These are phyloP conservation scores for Plecturocebus donacophilus DNA, from an alignment of 2,113 vertebrate genomes.

Conservation along the genomic window DNA sequence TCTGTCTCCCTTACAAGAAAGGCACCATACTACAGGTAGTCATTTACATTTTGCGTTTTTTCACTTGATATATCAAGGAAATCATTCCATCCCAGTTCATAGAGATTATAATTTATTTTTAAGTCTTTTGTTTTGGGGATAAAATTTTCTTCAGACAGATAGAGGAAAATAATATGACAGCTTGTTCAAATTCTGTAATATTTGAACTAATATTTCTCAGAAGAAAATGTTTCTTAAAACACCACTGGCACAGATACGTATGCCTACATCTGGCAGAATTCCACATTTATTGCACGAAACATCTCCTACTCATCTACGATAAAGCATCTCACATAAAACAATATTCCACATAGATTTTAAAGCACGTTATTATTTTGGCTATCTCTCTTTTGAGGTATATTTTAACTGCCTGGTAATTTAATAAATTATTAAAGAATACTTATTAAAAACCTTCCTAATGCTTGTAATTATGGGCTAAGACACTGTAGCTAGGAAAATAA, in stretches of 20 bases:
- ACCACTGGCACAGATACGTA: background rate
- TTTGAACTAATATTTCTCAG: conserved; percentile 7
- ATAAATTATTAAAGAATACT: conserved; percentile 7
- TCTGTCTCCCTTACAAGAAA: background rate
- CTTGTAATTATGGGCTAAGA: background rate
- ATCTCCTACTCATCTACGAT: background rate
- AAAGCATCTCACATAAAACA: background rate
- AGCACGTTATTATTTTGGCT: background rate
- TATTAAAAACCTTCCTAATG: background rate
- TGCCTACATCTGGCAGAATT: background rate
- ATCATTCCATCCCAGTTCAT: background rate
- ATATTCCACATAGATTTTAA: background rate
- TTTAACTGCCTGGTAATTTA: background rate
- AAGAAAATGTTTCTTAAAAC: conserved; percentile 38
- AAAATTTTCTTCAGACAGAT: conserved; percentile 21
- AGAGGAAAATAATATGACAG: background rate
- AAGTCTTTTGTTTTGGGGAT: background rate
- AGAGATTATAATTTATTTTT: background rate
- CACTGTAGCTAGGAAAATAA: background rate
- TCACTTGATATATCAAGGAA: background rate
- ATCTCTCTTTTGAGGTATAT: background rate
- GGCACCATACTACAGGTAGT: background rate
- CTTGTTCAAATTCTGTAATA: conserved; percentile 43
- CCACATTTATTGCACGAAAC: background rate
- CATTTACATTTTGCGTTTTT: background rate